phyloP scores from a whole-genome alignment of 1,140 invertebrate genomes.

The Drosophila asahinai region DNA sequence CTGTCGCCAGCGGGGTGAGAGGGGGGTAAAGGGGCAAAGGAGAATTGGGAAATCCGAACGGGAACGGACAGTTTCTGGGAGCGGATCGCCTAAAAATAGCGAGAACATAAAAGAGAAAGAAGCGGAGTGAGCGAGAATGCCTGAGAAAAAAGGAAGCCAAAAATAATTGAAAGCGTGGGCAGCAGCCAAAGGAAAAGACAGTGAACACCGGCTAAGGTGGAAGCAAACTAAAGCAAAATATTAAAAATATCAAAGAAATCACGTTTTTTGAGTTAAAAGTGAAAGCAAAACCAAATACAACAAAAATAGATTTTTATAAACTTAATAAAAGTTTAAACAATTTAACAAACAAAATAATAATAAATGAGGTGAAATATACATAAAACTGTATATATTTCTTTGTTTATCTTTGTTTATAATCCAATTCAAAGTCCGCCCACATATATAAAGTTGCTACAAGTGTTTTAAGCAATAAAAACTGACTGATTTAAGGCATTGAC shows the following conservation, averaged over 20 bases:
- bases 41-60: conserved; percentile 35
- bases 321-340: too few species aligned
- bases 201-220: neutral
- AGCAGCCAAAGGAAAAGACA: conserved; percentile 40
- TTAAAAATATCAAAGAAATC: neutral
- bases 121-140: conserved; percentile 10
- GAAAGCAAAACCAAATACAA: too few species aligned
- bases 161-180: conserved; percentile 59
- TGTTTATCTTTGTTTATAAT: too few species aligned
- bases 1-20: neutral
- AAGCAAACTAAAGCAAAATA: neutral
- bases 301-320: too few species aligned
- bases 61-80: conserved; percentile 28
- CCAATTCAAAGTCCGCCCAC: neutral
- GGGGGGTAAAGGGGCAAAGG: neutral
- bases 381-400: too few species aligned
- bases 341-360: too few species aligned
- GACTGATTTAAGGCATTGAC: neutral
- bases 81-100: conserved; percentile 65
- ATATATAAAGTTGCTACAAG: too few species aligned
- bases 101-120: conserved; percentile 35
- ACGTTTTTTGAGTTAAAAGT: too few species aligned
- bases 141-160: conserved; percentile 41
- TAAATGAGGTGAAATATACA: too few species aligned
- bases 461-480: neutral